Conservation (phyloP, 37 sponge, comb jelly and placozoan genomes). For the Theonella swinhoei region DNA sequence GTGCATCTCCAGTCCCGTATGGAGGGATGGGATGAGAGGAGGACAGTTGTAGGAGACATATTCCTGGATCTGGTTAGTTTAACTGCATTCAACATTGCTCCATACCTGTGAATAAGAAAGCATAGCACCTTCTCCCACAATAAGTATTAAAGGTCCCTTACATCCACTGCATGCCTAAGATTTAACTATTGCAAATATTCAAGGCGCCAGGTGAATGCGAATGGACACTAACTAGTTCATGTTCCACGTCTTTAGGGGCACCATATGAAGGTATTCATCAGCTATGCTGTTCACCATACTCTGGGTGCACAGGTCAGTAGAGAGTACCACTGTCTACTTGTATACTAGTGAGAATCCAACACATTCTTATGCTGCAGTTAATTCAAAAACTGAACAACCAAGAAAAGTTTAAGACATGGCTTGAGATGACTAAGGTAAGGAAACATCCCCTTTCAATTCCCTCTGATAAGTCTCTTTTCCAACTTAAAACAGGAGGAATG, state of each 20-base stretch:
- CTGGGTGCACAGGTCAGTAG: conserved; percentile 57
- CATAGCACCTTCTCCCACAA: too few relatives aligned
- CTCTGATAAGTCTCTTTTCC: too few relatives aligned
- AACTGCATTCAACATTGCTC: too few relatives aligned
- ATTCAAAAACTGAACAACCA: conserved; percentile 43
- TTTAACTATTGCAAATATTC: not conserved
- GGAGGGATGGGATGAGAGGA: conserved; percentile 78
- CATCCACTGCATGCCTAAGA: too few relatives aligned
- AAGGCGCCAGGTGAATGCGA: too few relatives aligned
- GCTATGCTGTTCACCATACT: conserved; percentile 74
- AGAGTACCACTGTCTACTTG: not conserved
- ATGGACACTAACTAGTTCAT: not conserved
- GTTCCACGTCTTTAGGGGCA: conserved; percentile 44
- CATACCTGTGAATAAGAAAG: too few relatives aligned
- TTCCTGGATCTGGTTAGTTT: conserved; percentile 73
- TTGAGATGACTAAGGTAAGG: conserved; percentile 58
- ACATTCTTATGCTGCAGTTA: conserved; percentile 28
- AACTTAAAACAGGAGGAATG: conserved; percentile 33
- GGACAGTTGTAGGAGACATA: conserved; percentile 71
- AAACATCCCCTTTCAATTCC: not conserved
- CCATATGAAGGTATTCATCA: conserved; percentile 75
- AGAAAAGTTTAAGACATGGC: conserved; percentile 68
- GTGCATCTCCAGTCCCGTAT: conserved; percentile 67
- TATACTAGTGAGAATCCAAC: too few relatives aligned
- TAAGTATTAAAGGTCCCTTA: too few relatives aligned